Base-by-base conservation (phyloP, 2,113 vertebrate species). In the Eolophus roseicapilla region DNA sequence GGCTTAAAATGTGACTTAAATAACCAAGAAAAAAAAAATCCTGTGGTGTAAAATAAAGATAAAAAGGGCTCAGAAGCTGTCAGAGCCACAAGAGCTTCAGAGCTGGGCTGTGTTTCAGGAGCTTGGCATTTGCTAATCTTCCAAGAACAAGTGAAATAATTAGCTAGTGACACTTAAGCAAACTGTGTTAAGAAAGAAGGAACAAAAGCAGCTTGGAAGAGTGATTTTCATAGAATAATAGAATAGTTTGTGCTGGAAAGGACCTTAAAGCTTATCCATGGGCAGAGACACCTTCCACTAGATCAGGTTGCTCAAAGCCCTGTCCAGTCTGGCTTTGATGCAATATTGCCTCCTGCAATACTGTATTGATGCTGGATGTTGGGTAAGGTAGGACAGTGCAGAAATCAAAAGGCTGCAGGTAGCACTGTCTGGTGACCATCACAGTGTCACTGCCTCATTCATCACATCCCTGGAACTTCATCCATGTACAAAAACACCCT, bases 81-180 rank as follows among this genome's bases (percentile, higher is more conserved):
- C 28, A 59, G 35, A 95, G 90, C 50, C 49, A 49, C 49, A 24
- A 67, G 49, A 62, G 47, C 52, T 71, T 76, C 65, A 53, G 74
- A 87, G 67, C 37, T 46, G 19, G 59, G 71, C 44, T 65, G 19
- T 90, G 57, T 86, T 87, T 91, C 77, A 77, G 44, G 44, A 92
- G 59, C 44, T 88, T 67, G 90, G 46, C 79, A 73, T 91, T 74
- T 94, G 84, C 59, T 80, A 37, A 63, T 82, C n/a, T 37, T 96
- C 52, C 53, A 90, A 85, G 6, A 92, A 35, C 43, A 91, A 91
- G 53, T 44, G 44, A 91, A 85, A 80, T 80, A 88, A 86, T 52
- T 35, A 92, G 81, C 2, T 1, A 88, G 41, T 39, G 75, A 73
- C 73, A 82, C 49, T 73, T 64, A 14, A 73, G 57, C 28, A 80